phyloP scores from a whole-genome alignment of 1,140 invertebrate species.

The Coenobita brevimanus region DNA sequence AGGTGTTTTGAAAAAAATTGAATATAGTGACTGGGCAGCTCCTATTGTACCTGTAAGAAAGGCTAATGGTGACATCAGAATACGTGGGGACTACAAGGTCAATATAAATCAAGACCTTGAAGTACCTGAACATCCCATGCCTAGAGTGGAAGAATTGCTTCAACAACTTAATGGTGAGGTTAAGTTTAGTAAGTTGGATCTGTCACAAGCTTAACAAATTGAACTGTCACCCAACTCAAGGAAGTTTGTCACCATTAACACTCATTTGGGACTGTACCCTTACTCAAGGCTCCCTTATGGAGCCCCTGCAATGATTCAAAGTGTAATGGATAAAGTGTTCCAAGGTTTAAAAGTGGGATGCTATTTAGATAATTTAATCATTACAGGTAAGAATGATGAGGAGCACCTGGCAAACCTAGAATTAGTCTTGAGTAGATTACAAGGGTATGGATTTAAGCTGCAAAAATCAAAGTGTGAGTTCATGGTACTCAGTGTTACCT shows the following conservation, averaged over 20 bases:
- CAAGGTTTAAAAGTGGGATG: background rate
- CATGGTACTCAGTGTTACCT: background rate
- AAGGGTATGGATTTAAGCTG: background rate
- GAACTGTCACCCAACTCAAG: background rate
- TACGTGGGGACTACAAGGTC: conserved; percentile 11
- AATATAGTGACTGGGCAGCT: background rate
- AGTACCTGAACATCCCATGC: conserved; percentile 4
- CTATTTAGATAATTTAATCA: background rate
- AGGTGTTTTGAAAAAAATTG: too few relatives aligned
- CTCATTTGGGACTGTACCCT: background rate
- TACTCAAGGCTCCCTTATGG: background rate
- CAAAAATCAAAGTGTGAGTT: background rate
- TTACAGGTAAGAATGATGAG: background rate
- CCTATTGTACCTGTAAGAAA: conserved; percentile 1
- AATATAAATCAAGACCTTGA: conserved; percentile 1
- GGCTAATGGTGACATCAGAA: background rate
- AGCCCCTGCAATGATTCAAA: conserved; percentile 12
- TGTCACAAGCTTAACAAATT: background rate
- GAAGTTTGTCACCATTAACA: conserved; percentile 5
- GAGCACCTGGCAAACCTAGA: conserved; percentile 5
- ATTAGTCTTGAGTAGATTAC: background rate
- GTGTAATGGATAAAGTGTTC: background rate
- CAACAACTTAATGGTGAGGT: background rate
- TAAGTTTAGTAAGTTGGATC: background rate
- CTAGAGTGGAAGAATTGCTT: conserved; percentile 28